Evolutionary conservation across 2,113 vertebrate genomes (phyloP).

Genomic region (Atlantisia rogersi): DNA sequence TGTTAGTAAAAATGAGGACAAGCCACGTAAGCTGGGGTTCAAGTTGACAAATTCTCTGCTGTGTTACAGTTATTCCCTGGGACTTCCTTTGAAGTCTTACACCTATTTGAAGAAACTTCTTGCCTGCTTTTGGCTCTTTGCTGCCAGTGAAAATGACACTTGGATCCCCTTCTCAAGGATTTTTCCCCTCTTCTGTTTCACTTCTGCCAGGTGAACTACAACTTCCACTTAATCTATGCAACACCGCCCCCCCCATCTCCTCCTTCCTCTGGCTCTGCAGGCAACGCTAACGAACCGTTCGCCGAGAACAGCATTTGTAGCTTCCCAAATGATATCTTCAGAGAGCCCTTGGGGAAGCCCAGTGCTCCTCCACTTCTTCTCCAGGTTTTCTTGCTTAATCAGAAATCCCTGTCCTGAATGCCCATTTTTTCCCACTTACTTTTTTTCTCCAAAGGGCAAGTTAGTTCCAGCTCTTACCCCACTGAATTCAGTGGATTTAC

Average conservation of each 20-base stretch:
- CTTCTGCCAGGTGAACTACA: background rate
- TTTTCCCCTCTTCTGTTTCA: background rate
- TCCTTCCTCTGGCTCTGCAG: background rate
- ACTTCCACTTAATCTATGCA: background rate
- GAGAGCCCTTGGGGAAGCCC: background rate
- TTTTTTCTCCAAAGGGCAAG: background rate
- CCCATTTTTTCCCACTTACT: accelerated
- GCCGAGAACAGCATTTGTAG: background rate
- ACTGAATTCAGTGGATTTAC: background rate
- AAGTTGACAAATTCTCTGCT: background rate
- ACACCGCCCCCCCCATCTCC: accelerated
- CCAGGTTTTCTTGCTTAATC: background rate
- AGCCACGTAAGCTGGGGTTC: background rate
- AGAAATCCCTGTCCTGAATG: background rate
- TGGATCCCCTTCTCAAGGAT: background rate
- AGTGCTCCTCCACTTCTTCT: background rate
- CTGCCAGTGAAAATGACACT: background rate
- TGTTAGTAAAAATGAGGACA: background rate
- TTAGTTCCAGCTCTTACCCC: background rate
- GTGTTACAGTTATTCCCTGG: background rate
- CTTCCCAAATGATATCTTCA: background rate
- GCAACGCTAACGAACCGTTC: background rate
- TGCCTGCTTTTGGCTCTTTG: background rate
- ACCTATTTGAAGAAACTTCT: background rate
- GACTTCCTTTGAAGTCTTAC: background rate